Evolutionary conservation across 2,888 invertebrate species (phyloP).

Genomic region (Myopa tessellatipennis): DNA sequence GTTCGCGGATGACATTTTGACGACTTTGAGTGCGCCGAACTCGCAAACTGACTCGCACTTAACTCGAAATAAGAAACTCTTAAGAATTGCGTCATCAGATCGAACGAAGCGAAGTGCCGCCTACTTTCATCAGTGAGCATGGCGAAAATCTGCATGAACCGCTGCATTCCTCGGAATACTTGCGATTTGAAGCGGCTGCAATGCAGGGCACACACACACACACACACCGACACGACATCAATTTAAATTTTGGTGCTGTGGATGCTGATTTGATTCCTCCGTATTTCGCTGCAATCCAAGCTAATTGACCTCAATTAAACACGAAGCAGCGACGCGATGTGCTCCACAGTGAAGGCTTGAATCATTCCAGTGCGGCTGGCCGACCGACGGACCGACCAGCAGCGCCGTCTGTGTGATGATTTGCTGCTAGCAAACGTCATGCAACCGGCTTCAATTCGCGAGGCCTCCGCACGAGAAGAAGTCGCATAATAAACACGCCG

Average conservation of each 20-base stretch:
- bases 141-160: background rate
- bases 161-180: background rate
- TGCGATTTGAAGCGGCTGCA: too few relatives aligned
- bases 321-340: constrained; percentile 47
- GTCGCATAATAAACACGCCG: constrained; percentile 3
- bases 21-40: too few relatives aligned
- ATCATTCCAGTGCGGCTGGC: constrained; percentile 3
- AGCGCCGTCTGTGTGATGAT: background rate
- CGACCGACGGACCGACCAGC: background rate
- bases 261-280: background rate
- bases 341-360: constrained; percentile 31
- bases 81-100: too few relatives aligned
- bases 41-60: too few relatives aligned
- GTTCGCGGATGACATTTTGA: too few relatives aligned
- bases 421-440: background rate
- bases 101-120: background rate
- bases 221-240: background rate
- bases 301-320: constrained; percentile 66
- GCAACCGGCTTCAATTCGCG: constrained; percentile 10
- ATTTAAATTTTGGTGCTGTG: background rate
- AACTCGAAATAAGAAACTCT: too few relatives aligned
- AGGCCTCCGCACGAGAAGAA: constrained; percentile 6
- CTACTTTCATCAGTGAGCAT: background rate
- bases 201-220: background rate
- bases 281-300: constrained; percentile 53